Base-by-base conservation (phyloP, 2,113 vertebrate species). In the Mus pahari region DNA sequence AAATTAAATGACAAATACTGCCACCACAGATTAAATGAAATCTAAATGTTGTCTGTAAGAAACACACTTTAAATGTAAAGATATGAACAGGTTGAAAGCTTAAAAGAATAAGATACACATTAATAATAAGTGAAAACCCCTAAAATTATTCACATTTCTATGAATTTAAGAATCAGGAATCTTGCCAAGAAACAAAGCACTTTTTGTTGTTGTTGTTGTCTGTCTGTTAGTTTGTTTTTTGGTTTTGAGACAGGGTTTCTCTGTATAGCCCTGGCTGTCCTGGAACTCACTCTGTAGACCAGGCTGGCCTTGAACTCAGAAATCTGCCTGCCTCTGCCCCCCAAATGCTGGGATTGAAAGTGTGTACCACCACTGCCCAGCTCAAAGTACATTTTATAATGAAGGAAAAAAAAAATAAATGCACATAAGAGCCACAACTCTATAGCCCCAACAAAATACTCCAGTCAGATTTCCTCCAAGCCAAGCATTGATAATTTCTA, bases 51-150 rank as follows among this genome's bases (percentile, higher is more conserved):
- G 1, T 50, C 77, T 79, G 11, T 50, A 91, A 93, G n/a, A 78
- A 96, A 87, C 55, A 22, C 26, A 84, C 36, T 60, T 86, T 64
- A 91, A 94, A 84, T 53, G 20, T 64, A 94, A 94, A 91, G 6
- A 81, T 19, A 92, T n/a, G 3, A 90, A 14, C 26, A 89, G 31
- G 53, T 78, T 62, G 73, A 83, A 95, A 78, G 89, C 48, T 6
- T 58, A 74, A 89, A 90, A 94, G 31, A 92, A 93, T 39, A 94
- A 83, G 3, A 84, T 42, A 92, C 16, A 66, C 33, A 13, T 7
- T 89, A 95, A 91, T 31, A 91, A 19, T 91, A 95, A 66, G 8
- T 28, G 75, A 97, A 94, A 94, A 89, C 96, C 81, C 31, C 1
- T 94, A 20, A 92, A 92, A 70, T 89, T 17, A 70, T 62, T n/a